Conservation (phyloP, 2,888 invertebrate genomes). For the Teinopalpus imperialis region DNA sequence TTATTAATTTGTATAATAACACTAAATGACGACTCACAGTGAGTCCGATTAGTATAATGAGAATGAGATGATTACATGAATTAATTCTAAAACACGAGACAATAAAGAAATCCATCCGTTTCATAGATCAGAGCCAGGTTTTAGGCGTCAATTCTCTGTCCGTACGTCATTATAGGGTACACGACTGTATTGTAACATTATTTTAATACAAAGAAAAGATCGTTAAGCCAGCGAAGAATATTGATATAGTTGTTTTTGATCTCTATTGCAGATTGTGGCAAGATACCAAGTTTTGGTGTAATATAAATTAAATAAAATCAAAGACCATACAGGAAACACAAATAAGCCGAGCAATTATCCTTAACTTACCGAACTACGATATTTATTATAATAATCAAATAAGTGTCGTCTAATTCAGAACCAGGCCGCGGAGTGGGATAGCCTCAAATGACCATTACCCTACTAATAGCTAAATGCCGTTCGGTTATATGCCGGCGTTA, state of each 20-base stretch:
- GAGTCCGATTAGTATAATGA: background rate
- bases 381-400: constrained; percentile 1
- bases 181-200: background rate
- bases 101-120: constrained; percentile 1
- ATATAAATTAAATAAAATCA: background rate
- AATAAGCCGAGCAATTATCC: background rate
- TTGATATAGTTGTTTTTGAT: no score
- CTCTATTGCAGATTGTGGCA: no score
- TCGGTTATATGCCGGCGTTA: constrained; percentile 7
- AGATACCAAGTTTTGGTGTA: no score
- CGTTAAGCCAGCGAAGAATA: constrained; percentile 6
- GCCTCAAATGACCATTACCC: constrained; percentile 4
- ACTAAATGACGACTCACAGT: constrained; percentile 31
- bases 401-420: constrained; percentile 3
- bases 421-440: constrained; percentile 1
- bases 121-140: background rate
- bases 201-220: background rate
- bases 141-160: no score
- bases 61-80: background rate
- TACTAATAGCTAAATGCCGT: constrained; percentile 4
- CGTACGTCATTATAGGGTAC: background rate
- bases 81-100: constrained; percentile 4
- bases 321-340: background rate
- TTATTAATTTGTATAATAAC: constrained; percentile 59
- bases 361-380: background rate